A percentile compares a stretch with the other conserved stretches of the same genome.
Conservation (phyloP, 2,888 invertebrate genomes). For the Coecobrya sp. region DNA sequence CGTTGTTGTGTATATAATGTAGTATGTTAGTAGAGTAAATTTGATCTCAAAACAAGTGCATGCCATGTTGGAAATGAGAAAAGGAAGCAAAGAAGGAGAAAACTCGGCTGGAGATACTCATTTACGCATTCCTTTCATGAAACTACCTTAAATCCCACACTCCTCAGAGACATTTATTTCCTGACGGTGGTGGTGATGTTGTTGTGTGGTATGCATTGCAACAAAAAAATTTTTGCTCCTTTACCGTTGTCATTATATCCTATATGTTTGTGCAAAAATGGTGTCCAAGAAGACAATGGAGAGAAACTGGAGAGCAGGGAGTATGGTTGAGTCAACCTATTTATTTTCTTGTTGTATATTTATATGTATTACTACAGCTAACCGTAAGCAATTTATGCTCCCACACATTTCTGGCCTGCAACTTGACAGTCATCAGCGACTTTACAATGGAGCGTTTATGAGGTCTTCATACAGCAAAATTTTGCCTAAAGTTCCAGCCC, state of each 20-base stretch:
- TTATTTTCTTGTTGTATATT: background rate
- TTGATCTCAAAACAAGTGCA: conserved; percentile 1
- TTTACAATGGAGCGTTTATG: background rate
- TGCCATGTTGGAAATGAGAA: background rate
- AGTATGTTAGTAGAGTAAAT: background rate
- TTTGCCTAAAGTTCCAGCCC: background rate
- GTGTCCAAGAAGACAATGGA: background rate
- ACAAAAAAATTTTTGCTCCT: background rate
- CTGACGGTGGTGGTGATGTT: conserved; percentile 1
- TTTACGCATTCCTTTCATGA: conserved; percentile 69
- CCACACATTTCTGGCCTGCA: background rate
- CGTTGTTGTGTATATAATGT: background rate
- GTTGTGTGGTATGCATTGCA: background rate
- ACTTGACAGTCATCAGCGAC: background rate
- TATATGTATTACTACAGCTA: background rate
- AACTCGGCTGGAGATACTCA: conserved; percentile 22
- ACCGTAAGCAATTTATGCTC: background rate
- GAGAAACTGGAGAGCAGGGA: background rate
- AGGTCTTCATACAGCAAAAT: background rate
- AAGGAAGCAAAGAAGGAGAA: background rate
- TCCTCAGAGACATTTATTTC: conserved; percentile 56
- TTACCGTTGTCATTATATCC: background rate
- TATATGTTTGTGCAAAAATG: background rate
- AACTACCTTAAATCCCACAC: conserved; percentile 53
- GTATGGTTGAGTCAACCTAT: background rate